These are phyloP conservation scores for Chironomus striatipennis DNA, from an alignment of 1,140 invertebrate species.

Conservation along the genomic window DNA sequence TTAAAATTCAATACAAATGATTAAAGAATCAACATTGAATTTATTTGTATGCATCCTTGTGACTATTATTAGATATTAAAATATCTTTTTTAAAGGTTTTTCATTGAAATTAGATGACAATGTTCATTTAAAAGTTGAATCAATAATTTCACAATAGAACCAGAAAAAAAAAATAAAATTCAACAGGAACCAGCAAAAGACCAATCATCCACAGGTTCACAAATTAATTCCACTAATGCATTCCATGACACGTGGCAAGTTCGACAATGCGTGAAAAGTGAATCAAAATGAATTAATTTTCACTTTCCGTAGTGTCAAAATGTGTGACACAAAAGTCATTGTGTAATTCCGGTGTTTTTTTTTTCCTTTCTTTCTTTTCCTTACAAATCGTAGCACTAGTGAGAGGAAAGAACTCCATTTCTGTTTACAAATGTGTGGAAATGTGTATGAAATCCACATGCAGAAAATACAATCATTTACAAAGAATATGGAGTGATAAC, in stretches of 20 bases:
- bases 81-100: too few species aligned
- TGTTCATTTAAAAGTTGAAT: too few species aligned
- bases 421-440: not conserved
- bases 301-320: conserved; percentile 5
- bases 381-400: not conserved
- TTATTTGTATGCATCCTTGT: too few species aligned
- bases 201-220: not conserved
- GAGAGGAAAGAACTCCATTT: not conserved
- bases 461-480: too few species aligned
- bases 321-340: not conserved
- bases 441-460: too few species aligned
- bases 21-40: too few species aligned
- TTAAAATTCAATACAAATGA: too few species aligned
- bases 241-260: not conserved
- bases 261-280: conserved; percentile 6
- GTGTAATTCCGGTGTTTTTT: not conserved
- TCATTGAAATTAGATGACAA: too few species aligned
- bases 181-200: not conserved
- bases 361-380: not conserved
- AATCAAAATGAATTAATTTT: conserved; percentile 18
- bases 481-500: conserved; percentile 12
- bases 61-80: too few species aligned
- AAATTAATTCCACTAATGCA: conserved; percentile 19
- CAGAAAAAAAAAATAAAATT: too few species aligned
- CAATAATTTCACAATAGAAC: not conserved